A percentile compares a stretch with the other conserved stretches of the same genome.
These are phyloP conservation scores for Tragulus kanchil DNA, from an alignment of 2,113 vertebrate genomes.

Conservation along the genomic window DNA sequence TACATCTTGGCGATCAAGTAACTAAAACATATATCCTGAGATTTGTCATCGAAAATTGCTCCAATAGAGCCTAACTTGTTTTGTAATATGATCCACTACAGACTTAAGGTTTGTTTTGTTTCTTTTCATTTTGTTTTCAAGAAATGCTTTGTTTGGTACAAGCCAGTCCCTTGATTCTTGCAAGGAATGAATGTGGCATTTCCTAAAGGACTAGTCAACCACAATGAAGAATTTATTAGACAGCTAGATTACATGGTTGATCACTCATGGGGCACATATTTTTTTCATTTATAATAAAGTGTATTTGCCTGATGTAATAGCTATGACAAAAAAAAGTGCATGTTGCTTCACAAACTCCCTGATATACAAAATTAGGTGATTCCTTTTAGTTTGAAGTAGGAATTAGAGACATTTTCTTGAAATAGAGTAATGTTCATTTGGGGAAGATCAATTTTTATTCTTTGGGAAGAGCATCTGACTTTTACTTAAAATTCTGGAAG, in stretches of 20 bases:
- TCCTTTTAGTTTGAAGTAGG: slow-evolving; percentile 51
- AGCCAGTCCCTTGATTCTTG: slow-evolving; percentile 43
- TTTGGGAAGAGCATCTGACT: slow-evolving; percentile 55
- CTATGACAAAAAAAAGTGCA: neutral
- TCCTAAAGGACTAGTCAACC: slow-evolving; percentile 41
- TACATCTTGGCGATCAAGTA: neutral
- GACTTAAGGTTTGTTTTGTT: neutral
- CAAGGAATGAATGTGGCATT: neutral
- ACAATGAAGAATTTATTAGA: slow-evolving; percentile 63
- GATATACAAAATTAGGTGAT: slow-evolving; percentile 48
- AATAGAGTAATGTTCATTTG: slow-evolving; percentile 57
- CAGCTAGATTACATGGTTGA: slow-evolving; percentile 45
- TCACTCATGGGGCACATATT: neutral
- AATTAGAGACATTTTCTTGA: slow-evolving; percentile 65
- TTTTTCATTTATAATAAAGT: slow-evolving; percentile 58
- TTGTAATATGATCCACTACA: neutral
- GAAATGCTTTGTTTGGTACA: slow-evolving; percentile 8
- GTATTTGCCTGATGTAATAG: slow-evolving; percentile 47
- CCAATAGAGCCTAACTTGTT: neutral
- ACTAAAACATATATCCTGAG: neutral
- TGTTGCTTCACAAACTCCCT: slow-evolving; percentile 14
- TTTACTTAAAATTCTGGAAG: slow-evolving; percentile 74
- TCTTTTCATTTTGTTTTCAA: slow-evolving; percentile 51
- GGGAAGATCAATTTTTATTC: slow-evolving; percentile 69
- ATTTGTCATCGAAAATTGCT: slow-evolving; percentile 7